phyloP scores from a whole-genome alignment of 1,140 invertebrate species.

The Rhynchophorus ferrugineus region DNA sequence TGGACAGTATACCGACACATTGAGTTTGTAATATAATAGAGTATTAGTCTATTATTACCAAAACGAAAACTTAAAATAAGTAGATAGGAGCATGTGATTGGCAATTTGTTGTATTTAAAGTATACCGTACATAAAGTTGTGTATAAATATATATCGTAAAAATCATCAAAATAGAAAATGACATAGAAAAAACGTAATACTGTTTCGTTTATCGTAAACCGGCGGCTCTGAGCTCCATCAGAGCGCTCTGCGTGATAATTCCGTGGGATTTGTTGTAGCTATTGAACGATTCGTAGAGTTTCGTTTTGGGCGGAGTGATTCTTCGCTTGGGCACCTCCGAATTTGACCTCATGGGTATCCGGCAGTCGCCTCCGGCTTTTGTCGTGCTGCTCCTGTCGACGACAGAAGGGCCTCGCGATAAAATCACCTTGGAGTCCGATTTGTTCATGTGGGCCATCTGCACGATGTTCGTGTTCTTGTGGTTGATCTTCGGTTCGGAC shows the following conservation, averaged over 20 bases:
- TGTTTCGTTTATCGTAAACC: constrained; percentile 32
- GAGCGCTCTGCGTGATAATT: constrained; percentile 38
- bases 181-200: constrained; percentile 7
- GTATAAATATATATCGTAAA: constrained; percentile 21
- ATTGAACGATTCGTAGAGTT: constrained; percentile 30
- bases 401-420: neutral
- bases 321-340: constrained; percentile 23
- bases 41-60: too few species aligned
- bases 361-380: constrained; percentile 17
- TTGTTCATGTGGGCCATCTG: constrained; percentile 18
- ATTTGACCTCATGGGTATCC: constrained; percentile 17
- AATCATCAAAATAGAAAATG: constrained; percentile 9
- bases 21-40: too few species aligned
- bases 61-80: too few species aligned
- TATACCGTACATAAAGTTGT: constrained; percentile 13
- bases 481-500: constrained; percentile 28
- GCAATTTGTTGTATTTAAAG: constrained; percentile 12
- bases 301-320: constrained; percentile 21
- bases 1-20: too few species aligned
- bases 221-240: constrained; percentile 37
- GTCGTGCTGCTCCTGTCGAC: constrained; percentile 8
- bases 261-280: constrained; percentile 38
- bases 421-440: constrained; percentile 26
- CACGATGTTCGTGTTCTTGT: constrained; percentile 9
- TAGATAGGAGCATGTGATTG: too few species aligned